Evolutionary conservation across 2,113 vertebrate species (phyloP), one percentile per base, ranked within the genome.

Genomic region (western clawed frog (Xenopus tropicalis)): DNA sequence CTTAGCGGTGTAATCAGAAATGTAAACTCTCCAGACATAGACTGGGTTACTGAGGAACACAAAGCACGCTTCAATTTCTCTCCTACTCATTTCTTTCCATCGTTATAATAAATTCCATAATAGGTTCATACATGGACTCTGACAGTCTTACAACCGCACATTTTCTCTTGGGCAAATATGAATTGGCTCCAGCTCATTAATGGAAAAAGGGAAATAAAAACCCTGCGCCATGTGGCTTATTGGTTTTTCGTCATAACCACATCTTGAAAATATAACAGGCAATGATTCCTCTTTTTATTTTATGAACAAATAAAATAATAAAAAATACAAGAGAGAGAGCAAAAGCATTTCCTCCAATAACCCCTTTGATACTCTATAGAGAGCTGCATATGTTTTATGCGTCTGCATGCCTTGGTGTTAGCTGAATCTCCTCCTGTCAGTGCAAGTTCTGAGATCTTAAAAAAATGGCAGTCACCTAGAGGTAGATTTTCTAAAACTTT

Each of bases 1-100:
- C 72, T 75, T 63, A 75, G 72, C 46, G 43, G 54, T 58, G 59
- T 75, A 52, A 75, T 75, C 66, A 75, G 42, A 62, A 25, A 67
- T 68, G 44, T 75, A 46, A 75, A 75, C 57, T 69, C 58, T 62
- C 44, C 72, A 61, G 57, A 62, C 37, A 54, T 69, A 66, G 66
- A 62, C 23, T 3, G 22, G 44, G 37, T 62, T 63, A 69, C 54
- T 54, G 66, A 69, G 57, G 24, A 63, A 69, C 24, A 75, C 11
- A 61, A 75, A 54, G 44, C 72, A 75, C 68, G 22, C 44, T 69
- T 69, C 61, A 69, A 21, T 67, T 74, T 67, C 52, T 62, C 19
- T 62, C 29, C 24, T 51, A 25, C 42, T 43, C 46, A 62, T 75
- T 69, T 68, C 58, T 54, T 25, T 62, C 12, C 69, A 14, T 69